Percentiles rank a stretch among this genome's conserved stretches.
These are phyloP conservation scores for Anguilla marmorata DNA, from an alignment of 2,797 vertebrate species.

Conservation along the genomic window DNA sequence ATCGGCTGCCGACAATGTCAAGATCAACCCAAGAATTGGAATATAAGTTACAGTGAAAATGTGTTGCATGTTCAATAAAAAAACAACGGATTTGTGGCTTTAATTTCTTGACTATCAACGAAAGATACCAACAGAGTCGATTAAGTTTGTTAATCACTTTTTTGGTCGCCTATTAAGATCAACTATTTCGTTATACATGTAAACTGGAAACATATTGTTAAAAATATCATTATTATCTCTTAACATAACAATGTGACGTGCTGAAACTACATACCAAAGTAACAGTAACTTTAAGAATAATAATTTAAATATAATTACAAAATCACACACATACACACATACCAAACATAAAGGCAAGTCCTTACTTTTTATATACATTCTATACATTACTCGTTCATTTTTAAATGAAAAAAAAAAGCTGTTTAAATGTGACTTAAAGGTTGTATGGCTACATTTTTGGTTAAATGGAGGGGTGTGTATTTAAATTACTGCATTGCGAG, in stretches of 20 bases:
- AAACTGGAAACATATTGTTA: background rate
- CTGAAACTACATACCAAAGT: background rate
- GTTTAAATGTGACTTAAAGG: background rate
- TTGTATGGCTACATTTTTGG: background rate
- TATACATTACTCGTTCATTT: background rate
- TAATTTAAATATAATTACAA: background rate
- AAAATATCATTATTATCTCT: background rate
- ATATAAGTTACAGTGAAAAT: background rate
- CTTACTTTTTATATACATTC: background rate
- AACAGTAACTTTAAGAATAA: background rate
- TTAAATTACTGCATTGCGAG: slow-evolving; percentile 68
- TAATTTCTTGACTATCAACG: background rate
- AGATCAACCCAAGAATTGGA: background rate
- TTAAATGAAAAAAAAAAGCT: background rate
- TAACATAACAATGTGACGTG: background rate
- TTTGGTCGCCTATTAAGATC: background rate
- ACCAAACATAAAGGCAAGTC: background rate
- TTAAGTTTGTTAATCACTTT: background rate
- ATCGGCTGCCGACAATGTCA: background rate
- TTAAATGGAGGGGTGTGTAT: background rate
- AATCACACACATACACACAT: background rate
- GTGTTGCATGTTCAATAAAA: background rate
- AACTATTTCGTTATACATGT: background rate
- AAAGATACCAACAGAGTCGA: background rate
- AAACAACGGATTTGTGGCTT: background rate